A percentile compares a stretch with the other conserved stretches of the same genome.
These are phyloP conservation scores for Anodontia alba DNA, from an alignment of 2,888 invertebrate genomes.

Conservation along the genomic window DNA sequence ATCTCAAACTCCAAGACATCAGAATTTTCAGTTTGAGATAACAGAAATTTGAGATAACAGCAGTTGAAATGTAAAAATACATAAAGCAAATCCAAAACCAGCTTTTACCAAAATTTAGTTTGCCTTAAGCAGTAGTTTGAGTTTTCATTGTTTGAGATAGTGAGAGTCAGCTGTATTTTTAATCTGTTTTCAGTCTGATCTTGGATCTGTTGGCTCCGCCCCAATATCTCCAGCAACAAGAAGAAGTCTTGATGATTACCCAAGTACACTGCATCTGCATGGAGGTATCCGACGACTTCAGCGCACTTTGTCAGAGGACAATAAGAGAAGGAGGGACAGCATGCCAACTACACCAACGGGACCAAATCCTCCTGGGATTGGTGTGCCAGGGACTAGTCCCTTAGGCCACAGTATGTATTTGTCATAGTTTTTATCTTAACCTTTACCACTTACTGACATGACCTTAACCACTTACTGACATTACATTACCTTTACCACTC, in stretches of 20 bases:
- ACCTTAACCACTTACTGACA: background rate
- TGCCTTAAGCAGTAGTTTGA: too few relatives aligned
- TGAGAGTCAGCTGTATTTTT: too few relatives aligned
- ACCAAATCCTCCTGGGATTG: slow-evolving; percentile 49
- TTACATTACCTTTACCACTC: too few relatives aligned
- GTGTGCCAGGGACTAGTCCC: slow-evolving; percentile 36
- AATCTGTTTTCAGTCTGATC: slow-evolving; percentile 80
- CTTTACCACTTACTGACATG: too few relatives aligned
- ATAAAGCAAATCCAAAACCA: too few relatives aligned
- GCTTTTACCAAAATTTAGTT: too few relatives aligned
- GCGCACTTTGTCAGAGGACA: slow-evolving; percentile 84
- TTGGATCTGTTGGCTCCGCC: slow-evolving; percentile 72
- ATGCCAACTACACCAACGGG: slow-evolving; percentile 77
- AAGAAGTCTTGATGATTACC: slow-evolving; percentile 68
- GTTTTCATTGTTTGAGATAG: too few relatives aligned
- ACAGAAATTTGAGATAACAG: too few relatives aligned
- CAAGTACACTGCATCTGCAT: slow-evolving; percentile 58
- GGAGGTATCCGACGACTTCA: slow-evolving; percentile 79
- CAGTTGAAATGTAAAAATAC: too few relatives aligned
- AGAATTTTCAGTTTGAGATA: too few relatives aligned
- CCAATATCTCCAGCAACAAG: slow-evolving; percentile 79
- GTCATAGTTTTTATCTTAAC: too few relatives aligned
- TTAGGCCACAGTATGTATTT: slow-evolving; percentile 56
- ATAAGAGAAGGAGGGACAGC: slow-evolving; percentile 83
- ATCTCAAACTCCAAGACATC: too few relatives aligned